phyloP scores from a whole-genome alignment of 2,113 vertebrate genomes.

The Scalopus aquaticus region DNA sequence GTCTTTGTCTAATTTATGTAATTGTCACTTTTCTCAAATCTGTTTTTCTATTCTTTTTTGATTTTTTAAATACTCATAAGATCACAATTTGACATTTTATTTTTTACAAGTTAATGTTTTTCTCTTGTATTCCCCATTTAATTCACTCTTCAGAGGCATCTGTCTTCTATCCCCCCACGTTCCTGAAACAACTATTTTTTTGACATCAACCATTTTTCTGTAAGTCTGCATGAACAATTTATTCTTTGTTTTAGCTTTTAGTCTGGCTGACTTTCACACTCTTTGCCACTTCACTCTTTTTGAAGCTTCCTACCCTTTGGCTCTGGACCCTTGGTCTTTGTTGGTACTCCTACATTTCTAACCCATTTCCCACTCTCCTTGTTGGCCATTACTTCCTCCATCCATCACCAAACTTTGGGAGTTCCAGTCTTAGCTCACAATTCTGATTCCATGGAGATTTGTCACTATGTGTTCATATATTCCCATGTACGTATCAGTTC shows the following conservation, averaged over 20 bases:
- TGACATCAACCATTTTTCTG: neutral
- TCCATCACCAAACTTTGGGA: neutral
- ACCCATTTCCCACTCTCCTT: neutral
- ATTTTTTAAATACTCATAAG: neutral
- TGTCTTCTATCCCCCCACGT: neutral
- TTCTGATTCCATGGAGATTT: neutral
- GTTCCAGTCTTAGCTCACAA: neutral
- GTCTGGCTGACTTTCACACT: neutral
- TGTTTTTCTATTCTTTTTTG: neutral
- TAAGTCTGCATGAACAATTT: neutral
- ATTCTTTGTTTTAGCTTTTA: neutral
- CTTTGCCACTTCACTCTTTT: neutral
- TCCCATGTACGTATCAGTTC: neutral
- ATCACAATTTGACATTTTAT: neutral
- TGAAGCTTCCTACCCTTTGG: neutral
- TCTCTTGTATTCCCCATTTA: neutral
- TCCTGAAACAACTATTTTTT: neutral
- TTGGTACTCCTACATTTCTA: neutral
- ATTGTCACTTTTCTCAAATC: neutral
- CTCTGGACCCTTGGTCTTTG: neutral
- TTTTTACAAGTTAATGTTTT: neutral
- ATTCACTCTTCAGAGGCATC: neutral
- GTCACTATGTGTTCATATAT: neutral
- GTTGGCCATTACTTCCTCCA: too few relatives aligned
- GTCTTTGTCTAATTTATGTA: neutral